phyloP scores from a whole-genome alignment of 1,140 invertebrate genomes.

The Anthonomus grandis region DNA sequence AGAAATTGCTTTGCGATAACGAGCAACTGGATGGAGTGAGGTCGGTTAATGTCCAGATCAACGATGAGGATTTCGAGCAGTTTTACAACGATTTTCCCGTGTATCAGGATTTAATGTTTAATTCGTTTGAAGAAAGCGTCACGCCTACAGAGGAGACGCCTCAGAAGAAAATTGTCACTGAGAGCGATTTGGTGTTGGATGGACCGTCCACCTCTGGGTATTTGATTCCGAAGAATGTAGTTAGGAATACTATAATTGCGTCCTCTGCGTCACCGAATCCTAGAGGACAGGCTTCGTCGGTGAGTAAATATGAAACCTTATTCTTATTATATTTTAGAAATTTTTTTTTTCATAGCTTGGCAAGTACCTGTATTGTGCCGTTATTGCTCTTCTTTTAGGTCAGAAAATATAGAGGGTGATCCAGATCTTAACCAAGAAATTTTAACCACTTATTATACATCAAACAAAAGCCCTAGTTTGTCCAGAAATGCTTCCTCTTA shows the following conservation, averaged over 20 bases:
- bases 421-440: too few species aligned
- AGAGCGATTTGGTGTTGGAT: slow-evolving; percentile 45
- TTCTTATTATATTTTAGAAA: too few species aligned
- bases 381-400: too few species aligned
- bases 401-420: too few species aligned
- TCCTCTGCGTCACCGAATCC: slow-evolving; percentile 25
- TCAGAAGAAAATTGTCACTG: not conserved
- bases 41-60: slow-evolving; percentile 51
- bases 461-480: too few species aligned
- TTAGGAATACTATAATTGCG: slow-evolving; percentile 40
- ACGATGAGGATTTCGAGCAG: slow-evolving; percentile 65
- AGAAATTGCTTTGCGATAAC: slow-evolving; percentile 85
- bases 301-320: too few species aligned
- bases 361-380: too few species aligned
- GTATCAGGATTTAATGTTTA: slow-evolving; percentile 12
- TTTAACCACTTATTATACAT: too few species aligned
- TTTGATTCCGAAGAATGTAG: slow-evolving; percentile 54
- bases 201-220: slow-evolving; percentile 50
- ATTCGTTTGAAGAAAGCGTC: not conserved
- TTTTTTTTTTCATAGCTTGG: too few species aligned
- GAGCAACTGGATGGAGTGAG: slow-evolving; percentile 65
- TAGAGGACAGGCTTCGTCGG: slow-evolving; percentile 12
- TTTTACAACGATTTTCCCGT: slow-evolving; percentile 55
- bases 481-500: too few species aligned
- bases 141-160: not conserved